Base-by-base conservation (phyloP, 1,140 invertebrate species). In the Chrysomallon squamiferum region DNA sequence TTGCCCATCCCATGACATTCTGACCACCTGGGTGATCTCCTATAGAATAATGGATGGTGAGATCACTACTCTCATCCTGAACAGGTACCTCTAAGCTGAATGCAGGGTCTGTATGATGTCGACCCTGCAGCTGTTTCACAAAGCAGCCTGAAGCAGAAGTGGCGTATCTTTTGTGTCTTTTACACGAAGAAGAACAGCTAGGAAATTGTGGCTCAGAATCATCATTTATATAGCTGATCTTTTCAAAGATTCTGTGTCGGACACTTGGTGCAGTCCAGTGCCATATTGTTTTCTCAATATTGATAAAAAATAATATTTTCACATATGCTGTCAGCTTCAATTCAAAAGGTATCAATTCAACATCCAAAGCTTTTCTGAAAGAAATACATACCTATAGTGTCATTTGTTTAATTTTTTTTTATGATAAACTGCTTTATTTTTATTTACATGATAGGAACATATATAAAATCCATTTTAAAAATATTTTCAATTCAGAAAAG, bases 41-140 rank as follows among this genome's bases (percentile, higher is more conserved):
- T 25, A 76, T 69, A n/a, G 68, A 64, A 62, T 73, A 73, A 11
- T 52, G 62, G 20, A 72, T 25, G 29, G 50, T 73, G 9, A 75
- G 52, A 5, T 73, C 59, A 57, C 73, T 75, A 11, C 59, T 65
- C 22, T 72, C 71, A 58, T 70, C 68, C 11, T 60, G 33, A 27
- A 52, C 38, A 32, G 57, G 33, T 5, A 73, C 66, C 61, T 73
- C 71, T 32, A 75, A 27, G 5, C 59, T 65, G 61, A 75, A 75
- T 7, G 74, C 74, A 5, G 74, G 50, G 52, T 76, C 74, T 29
- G 49, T 65, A 7, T 59, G 56, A 41, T 69, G 59, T 41, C 71
- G 47, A 5, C 52, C 50, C 29, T 57, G 59, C 22, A 76, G 45
- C 22, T 76, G 74, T n/a, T 56, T 61, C 0, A 76, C 58, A 9